Conservation (phyloP, 2,113 vertebrate genomes). For the Xiphophorus hellerii region DNA sequence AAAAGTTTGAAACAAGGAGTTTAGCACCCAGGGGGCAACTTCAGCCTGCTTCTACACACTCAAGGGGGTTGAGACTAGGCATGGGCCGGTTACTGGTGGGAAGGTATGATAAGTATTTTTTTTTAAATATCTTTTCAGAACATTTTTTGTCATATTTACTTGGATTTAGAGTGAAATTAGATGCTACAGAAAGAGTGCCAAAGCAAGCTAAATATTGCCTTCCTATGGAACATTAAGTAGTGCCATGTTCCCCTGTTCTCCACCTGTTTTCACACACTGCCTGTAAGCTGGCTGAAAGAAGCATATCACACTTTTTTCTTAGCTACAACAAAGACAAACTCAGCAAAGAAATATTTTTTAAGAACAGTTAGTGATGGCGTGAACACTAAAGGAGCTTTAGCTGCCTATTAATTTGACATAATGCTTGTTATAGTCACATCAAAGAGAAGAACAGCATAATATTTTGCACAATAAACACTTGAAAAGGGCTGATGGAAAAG, state of each 20-base stretch:
- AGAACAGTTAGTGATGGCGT: too few relatives aligned
- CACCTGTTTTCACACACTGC: not conserved
- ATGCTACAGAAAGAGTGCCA: not conserved
- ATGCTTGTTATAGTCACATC: too few relatives aligned
- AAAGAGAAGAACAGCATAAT: too few relatives aligned
- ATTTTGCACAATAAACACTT: too few relatives aligned
- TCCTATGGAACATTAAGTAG: not conserved
- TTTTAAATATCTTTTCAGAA: too few relatives aligned
- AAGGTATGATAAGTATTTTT: not conserved
- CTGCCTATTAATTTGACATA: too few relatives aligned
- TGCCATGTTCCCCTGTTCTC: not conserved
- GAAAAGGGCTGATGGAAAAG: too few relatives aligned
- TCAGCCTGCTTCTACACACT: constrained; percentile 44
- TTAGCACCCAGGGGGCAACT: constrained; percentile 41
- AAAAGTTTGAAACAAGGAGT: constrained; percentile 37
- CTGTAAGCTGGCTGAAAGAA: not conserved
- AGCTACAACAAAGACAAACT: not conserved
- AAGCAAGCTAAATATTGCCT: not conserved
- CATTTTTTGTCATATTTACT: too few relatives aligned
- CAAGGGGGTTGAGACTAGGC: constrained; percentile 37
- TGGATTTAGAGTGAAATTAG: not conserved
- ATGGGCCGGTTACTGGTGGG: not conserved
- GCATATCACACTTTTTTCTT: not conserved
- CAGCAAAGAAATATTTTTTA: not conserved
- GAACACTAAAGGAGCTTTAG: not conserved